Evolutionary conservation across 2,797 vertebrate species (phyloP), one percentile per base, ranked within the genome.

Genomic region (Myotis vivesi): DNA sequence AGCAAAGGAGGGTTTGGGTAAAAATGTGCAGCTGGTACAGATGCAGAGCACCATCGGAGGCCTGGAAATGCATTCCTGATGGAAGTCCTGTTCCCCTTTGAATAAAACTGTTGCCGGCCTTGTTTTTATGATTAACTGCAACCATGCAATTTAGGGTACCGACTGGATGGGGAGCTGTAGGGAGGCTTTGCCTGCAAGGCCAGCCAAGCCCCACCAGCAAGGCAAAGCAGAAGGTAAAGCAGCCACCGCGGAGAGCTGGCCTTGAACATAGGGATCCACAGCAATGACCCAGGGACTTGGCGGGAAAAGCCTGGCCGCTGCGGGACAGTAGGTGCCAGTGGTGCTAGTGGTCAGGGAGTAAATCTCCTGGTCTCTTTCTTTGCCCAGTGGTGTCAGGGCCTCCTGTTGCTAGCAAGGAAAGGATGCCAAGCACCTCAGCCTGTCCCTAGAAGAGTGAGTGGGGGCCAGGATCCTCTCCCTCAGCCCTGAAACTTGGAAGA

Each of bases 211-310:
- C 71, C 3, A 15, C 46, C 30, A 46, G 22, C 55, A 28, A 25
- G n/a, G 28, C 38, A 59, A 69, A 28, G 64, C 87, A 5, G 2
- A 59, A 20, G 59, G 25, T 30, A 51, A 53, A 92, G 51, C 46
- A 44, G 13, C 13, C 3, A 59, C 73, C 0, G 9, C 0, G 0
- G 2, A 28, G 28, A 5, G 1, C 2, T 0, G 3, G 6, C 5
- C 4, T 57, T 2, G 15, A 85, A 81, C 38, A 49, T 64, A 6
- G 33, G 49, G 68, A 84, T 28, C 76, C 38, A 19, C 23, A 28
- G 49, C 62, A 51, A 11, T 23, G 1, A 1, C 9, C 64, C n/a
- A 12, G 5, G 5, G 51, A 12, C 33, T 7, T 77, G 55, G 38
- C 23, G 4, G 13, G n/a, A 36, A n/a, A 11, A 55, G 11, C 17